Percentiles rank a stretch among this genome's conserved stretches.
Conservation (phyloP, 2,113 vertebrate genomes). For the Sorex araneus region DNA sequence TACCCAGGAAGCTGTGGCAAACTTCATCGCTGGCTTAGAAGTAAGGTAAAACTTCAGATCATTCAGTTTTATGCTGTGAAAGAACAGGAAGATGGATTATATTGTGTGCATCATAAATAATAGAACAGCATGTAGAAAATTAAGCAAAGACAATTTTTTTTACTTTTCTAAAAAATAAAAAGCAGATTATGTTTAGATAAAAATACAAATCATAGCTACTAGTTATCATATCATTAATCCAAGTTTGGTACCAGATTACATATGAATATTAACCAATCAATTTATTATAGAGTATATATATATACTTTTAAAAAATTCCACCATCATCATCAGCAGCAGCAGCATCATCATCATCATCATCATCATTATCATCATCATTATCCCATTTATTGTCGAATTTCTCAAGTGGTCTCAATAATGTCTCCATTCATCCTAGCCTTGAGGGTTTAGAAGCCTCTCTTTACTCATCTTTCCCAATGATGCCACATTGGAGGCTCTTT, state of each 20-base stretch:
- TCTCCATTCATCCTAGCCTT: no score
- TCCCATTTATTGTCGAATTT: no score
- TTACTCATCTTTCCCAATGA: no score
- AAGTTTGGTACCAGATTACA: not conserved
- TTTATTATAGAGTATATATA: not conserved
- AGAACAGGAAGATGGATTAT: not conserved
- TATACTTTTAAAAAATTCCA: no score
- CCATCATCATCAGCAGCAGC: no score
- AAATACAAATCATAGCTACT: not conserved
- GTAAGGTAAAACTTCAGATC: not conserved
- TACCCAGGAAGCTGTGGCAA: not conserved
- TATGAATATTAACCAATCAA: not conserved
- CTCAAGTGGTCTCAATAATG: no score
- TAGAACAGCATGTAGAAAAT: not conserved
- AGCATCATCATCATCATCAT: no score
- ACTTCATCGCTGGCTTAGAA: not conserved
- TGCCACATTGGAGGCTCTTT: no score
- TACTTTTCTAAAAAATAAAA: not conserved
- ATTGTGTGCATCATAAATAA: not conserved
- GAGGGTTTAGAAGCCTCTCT: no score
- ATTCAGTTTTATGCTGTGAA: not conserved
- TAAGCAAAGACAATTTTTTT: not conserved
- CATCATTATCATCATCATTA: no score
- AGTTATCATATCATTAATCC: not conserved
- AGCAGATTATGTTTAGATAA: not conserved